Conservation (phyloP, 64 coral and sea anemone genomes). For the Acropora yongei region DNA sequence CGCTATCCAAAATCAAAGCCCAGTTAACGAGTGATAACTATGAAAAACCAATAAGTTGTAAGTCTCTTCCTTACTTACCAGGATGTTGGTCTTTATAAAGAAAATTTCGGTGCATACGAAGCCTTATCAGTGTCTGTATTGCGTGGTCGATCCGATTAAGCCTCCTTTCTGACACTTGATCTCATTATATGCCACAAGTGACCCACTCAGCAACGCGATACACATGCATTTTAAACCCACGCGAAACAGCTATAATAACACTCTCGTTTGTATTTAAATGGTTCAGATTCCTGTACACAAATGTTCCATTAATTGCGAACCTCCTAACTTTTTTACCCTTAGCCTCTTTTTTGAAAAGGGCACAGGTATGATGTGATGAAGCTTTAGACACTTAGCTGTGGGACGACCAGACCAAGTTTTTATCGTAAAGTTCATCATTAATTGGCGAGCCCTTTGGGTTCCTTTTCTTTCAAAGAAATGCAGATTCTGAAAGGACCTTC, state of each 20-base stretch:
- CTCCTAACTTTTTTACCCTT: no score
- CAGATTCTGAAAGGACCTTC: no score
- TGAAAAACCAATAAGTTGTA: not conserved
- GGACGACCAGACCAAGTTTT: no score
- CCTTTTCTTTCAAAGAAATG: no score
- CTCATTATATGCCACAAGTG: not conserved
- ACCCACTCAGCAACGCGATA: constrained; percentile 21
- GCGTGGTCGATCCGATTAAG: not conserved
- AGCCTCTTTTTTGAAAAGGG: no score
- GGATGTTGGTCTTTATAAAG: not conserved
- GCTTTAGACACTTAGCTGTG: no score
- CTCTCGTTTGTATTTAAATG: not conserved
- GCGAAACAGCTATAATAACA: constrained; percentile 4
- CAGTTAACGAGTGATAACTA: not conserved
- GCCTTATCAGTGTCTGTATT: not conserved
- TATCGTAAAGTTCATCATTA: no score
- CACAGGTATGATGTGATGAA: no score
- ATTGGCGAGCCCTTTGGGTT: no score
- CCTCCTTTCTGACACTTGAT: not conserved
- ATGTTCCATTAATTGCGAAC: not conserved
- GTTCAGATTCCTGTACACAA: not conserved
- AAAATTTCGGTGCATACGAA: not conserved
- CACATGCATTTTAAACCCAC: not conserved
- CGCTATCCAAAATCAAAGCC: not conserved
- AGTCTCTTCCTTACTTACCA: not conserved